These are phyloP conservation scores for Andinoacara biseriatus DNA, from an alignment of 2,113 vertebrate species.

Conservation along the genomic window DNA sequence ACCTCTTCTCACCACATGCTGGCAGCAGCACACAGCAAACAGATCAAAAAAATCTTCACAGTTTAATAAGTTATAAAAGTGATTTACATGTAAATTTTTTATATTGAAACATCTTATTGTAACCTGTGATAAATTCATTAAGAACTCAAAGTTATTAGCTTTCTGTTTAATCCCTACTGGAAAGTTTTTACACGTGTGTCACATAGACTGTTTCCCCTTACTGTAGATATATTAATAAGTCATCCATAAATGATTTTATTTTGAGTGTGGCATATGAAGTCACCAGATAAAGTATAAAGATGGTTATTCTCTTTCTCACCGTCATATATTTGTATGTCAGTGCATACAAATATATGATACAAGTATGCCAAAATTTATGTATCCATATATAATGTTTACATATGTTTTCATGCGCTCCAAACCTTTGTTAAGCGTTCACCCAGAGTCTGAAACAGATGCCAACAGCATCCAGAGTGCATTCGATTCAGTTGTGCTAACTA, in stretches of 20 bases:
- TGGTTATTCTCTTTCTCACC: neutral
- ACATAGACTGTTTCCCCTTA: no score
- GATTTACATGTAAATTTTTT: neutral
- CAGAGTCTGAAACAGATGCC: neutral
- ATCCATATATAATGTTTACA: neutral
- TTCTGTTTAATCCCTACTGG: neutral
- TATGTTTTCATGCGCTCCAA: neutral
- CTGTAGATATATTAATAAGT: no score
- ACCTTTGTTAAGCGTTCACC: neutral
- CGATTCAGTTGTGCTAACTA: neutral
- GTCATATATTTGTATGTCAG: neutral
- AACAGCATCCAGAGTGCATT: neutral
- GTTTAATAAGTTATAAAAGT: neutral
- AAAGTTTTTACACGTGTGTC: no score
- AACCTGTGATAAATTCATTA: neutral
- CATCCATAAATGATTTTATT: neutral
- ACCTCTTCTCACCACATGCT: slow-evolving; percentile 54
- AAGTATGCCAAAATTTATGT: neutral
- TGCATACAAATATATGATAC: no score
- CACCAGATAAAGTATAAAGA: neutral
- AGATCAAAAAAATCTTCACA: neutral
- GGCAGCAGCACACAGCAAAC: slow-evolving; percentile 56
- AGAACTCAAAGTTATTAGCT: neutral
- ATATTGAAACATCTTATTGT: neutral
- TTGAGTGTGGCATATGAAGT: neutral